Evolutionary conservation across 2,888 invertebrate genomes (phyloP).

Genomic region (Aleiodes testaceus): DNA sequence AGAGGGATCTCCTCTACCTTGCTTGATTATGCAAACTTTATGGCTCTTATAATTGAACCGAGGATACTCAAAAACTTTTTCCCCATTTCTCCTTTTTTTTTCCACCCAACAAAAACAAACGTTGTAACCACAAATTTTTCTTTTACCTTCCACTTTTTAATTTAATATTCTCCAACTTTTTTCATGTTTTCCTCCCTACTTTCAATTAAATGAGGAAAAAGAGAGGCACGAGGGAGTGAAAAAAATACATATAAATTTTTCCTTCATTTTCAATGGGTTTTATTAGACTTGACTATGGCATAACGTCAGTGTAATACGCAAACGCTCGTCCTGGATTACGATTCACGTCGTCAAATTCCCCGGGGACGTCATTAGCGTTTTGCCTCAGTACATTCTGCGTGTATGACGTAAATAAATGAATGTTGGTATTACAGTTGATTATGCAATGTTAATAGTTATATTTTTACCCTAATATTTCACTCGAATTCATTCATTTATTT

Average conservation of each 20-base stretch:
- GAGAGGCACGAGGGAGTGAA: background rate
- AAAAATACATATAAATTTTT: constrained; percentile 9
- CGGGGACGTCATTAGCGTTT: constrained; percentile 69
- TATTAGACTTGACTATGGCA: constrained; percentile 28
- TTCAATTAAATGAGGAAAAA: constrained; percentile 18
- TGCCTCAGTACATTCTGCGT: constrained; percentile 54
- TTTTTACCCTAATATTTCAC: background rate
- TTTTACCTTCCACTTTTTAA: constrained; percentile 11
- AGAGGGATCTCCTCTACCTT: constrained; percentile 16
- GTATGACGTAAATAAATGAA: constrained; percentile 63
- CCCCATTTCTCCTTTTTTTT: background rate
- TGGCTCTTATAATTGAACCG: constrained; percentile 47
- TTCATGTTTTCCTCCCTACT: constrained; percentile 9
- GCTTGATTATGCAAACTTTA: constrained; percentile 62
- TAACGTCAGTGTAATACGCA: constrained; percentile 28
- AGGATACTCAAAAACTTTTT: constrained; percentile 16
- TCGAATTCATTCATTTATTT: too few species aligned
- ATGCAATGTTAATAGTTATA: constrained; percentile 54
- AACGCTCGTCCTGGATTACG: constrained; percentile 45
- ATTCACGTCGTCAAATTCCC: constrained; percentile 56
- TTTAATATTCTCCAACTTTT: background rate
- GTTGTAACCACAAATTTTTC: background rate
- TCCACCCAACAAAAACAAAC: background rate
- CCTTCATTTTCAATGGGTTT: constrained; percentile 18
- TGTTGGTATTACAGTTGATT: constrained; percentile 66